Evolutionary conservation across 1,140 invertebrate species (phyloP).

Genomic region (Aphaenogaster ashmeadi): DNA sequence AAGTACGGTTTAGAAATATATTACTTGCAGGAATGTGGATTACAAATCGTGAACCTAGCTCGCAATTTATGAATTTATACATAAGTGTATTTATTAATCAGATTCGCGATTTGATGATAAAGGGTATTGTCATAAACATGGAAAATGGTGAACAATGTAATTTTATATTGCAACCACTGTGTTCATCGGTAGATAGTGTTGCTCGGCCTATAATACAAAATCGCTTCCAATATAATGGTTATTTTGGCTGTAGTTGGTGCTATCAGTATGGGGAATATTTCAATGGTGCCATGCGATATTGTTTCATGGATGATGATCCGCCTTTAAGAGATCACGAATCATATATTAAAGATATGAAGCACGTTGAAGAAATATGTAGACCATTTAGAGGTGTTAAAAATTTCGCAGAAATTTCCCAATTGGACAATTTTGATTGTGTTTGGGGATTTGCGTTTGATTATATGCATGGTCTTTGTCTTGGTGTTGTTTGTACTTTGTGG

Average conservation of each 20-base stretch:
- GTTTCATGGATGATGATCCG: not conserved
- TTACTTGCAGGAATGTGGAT: too few species aligned
- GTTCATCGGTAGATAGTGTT: not conserved
- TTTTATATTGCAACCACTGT: not conserved
- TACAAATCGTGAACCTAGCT: not conserved
- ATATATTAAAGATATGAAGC: not conserved
- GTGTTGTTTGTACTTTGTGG: not conserved
- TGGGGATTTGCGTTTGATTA: not conserved
- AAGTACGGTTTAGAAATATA: conserved; percentile 5
- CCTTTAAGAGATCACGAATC: not conserved
- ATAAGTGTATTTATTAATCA: not conserved
- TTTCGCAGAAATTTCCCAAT: not conserved
- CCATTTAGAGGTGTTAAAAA: not conserved
- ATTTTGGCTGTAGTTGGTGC: conserved; percentile 6
- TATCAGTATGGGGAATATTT: not conserved
- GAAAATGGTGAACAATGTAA: not conserved
- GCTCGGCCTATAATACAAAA: not conserved
- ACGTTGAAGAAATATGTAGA: not conserved
- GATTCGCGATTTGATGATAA: not conserved
- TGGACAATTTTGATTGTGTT: not conserved
- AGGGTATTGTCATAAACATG: not conserved
- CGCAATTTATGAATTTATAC: conserved; percentile 3
- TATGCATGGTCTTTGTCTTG: not conserved
- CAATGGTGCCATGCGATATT: not conserved
- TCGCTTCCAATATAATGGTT: not conserved